phyloP scores from a whole-genome alignment of 2,888 invertebrate species.

The Yponomeuta evonymella region DNA sequence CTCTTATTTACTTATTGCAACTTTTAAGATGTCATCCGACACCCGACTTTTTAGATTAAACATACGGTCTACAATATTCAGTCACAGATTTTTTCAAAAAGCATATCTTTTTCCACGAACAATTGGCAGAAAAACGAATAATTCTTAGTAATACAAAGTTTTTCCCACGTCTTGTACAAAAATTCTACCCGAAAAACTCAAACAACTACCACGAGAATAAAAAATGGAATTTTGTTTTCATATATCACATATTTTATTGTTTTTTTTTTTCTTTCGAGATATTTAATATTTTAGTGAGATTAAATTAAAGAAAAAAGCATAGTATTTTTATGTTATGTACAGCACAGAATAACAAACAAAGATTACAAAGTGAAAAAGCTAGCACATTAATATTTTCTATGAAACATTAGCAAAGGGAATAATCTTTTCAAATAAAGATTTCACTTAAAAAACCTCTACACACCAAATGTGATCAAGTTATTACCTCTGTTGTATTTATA shows the following conservation, averaged over 20 bases:
- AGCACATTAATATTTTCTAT: background rate
- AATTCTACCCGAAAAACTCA: constrained; percentile 5
- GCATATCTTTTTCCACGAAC: background rate
- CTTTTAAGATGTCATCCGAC: constrained; percentile 27
- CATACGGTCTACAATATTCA: constrained; percentile 6
- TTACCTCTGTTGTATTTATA: too few species aligned
- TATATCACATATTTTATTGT: constrained; percentile 59
- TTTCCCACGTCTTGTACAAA: background rate
- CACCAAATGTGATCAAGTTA: too few species aligned
- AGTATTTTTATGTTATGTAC: background rate
- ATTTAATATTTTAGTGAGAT: background rate
- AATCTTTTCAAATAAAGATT: background rate
- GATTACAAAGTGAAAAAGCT: background rate
- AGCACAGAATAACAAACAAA: background rate
- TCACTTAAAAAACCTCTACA: background rate
- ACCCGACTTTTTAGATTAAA: background rate
- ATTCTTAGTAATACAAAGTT: background rate
- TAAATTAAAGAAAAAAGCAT: background rate
- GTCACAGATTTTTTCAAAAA: constrained; percentile 9
- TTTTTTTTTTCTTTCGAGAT: constrained; percentile 23
- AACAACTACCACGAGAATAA: background rate
- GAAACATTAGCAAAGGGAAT: background rate
- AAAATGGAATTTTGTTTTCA: constrained; percentile 62
- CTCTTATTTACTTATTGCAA: constrained; percentile 53
- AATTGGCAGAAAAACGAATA: constrained; percentile 2